Evolutionary conservation across 2,797 vertebrate genomes (phyloP).

Genomic region (Cephalopachus bancanus): DNA sequence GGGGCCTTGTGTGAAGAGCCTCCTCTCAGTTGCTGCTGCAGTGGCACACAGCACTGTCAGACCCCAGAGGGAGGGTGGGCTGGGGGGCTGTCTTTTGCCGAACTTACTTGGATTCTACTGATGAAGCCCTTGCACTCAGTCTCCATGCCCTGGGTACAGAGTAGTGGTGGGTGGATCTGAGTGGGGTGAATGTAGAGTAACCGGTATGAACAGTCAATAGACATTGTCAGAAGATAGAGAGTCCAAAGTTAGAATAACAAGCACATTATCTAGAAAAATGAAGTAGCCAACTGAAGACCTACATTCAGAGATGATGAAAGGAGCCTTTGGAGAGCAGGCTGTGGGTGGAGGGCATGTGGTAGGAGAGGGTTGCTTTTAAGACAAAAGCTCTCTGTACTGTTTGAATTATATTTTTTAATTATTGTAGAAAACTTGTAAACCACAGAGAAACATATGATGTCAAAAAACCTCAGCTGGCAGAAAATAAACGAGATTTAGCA

Average conservation of each 20-base stretch:
- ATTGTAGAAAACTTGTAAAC: background rate
- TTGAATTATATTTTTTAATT: background rate
- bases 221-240: background rate
- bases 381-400: constrained; percentile 2
- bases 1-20: background rate
- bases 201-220: background rate
- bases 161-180: no score
- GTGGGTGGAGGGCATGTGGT: background rate
- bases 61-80: background rate
- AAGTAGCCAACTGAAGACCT: background rate
- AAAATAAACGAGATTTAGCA: constrained; percentile 21
- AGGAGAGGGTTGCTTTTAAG: background rate
- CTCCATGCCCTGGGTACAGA: background rate
- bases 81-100: background rate
- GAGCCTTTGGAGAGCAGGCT: background rate
- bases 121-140: background rate
- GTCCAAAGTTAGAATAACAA: background rate
- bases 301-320: background rate
- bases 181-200: background rate
- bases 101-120: background rate
- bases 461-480: background rate
- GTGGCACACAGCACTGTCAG: fast-evolving
- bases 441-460: background rate
- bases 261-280: background rate
- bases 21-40: background rate